Conservation (phyloP, 2,113 vertebrate genomes). For the Heterochromis multidens region DNA sequence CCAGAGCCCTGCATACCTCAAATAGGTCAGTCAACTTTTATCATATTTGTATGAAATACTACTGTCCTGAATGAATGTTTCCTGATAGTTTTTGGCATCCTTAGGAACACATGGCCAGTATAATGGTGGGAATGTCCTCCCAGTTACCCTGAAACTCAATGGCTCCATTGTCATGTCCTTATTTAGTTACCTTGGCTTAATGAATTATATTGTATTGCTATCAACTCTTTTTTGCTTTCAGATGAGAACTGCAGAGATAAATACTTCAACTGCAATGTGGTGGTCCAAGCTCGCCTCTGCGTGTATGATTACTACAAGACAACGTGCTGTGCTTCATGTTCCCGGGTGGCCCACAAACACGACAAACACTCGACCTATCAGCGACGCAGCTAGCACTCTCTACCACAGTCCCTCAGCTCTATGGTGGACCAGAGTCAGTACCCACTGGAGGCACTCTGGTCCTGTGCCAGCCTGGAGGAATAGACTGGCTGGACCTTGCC, state of each 20-base stretch:
- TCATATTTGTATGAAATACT: neutral
- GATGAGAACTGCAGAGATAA: slow-evolving; percentile 93
- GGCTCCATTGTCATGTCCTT: neutral
- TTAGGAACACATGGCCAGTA: neutral
- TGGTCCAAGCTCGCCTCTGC: slow-evolving; percentile 94
- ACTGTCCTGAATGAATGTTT: neutral
- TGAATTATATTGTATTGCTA: neutral
- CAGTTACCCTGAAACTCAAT: neutral
- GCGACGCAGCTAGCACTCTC: slow-evolving; percentile 80
- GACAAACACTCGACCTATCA: slow-evolving; percentile 74
- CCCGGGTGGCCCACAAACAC: slow-evolving; percentile 78
- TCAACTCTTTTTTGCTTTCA: slow-evolving; percentile 54
- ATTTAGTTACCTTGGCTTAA: neutral
- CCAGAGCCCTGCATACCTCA: slow-evolving; percentile 85
- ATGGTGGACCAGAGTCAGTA: slow-evolving; percentile 5
- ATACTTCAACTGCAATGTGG: slow-evolving; percentile 96
- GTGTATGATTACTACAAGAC: slow-evolving; percentile 94
- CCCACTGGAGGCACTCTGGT: neutral
- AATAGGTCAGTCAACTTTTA: slow-evolving; percentile 77
- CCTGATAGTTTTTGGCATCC: neutral
- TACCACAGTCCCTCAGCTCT: neutral
- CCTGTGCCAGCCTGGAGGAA: neutral
- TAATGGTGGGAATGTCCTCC: neutral
- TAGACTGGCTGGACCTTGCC: slow-evolving; percentile 3
- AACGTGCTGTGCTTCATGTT: slow-evolving; percentile 89